Evolutionary conservation across 1,140 invertebrate genomes (phyloP).

Genomic region (Gryon sp.): DNA sequence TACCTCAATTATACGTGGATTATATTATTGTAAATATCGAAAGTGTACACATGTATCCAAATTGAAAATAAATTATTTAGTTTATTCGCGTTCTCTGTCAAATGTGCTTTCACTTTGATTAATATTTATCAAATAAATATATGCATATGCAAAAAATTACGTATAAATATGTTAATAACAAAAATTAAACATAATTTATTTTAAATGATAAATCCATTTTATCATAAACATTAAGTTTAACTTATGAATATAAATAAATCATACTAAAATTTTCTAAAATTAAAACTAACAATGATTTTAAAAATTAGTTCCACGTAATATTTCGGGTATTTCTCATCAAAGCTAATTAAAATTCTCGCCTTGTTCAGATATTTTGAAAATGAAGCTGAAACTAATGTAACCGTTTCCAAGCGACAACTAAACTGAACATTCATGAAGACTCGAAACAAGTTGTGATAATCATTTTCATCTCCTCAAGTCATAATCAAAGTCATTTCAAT

Average conservation of each 20-base stretch:
- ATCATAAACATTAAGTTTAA: too few relatives aligned
- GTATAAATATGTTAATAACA: too few relatives aligned
- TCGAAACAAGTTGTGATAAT: conserved; percentile 47
- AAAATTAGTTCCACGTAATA: too few relatives aligned
- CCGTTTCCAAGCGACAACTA: conserved; percentile 3
- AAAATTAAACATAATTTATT: too few relatives aligned
- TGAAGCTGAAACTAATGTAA: too few relatives aligned
- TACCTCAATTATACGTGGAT: conserved; percentile 44
- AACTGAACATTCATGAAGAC: conserved; percentile 11
- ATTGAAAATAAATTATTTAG: conserved; percentile 55
- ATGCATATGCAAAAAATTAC: conserved; percentile 3
- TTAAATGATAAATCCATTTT: too few relatives aligned
- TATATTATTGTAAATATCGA: conserved; percentile 42
- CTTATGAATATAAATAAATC: too few relatives aligned
- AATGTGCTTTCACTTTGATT: conserved; percentile 26
- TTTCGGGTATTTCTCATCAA: too few relatives aligned
- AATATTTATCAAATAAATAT: conserved; percentile 1
- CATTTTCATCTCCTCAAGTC: conserved; percentile 29
- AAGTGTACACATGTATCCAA: conserved; percentile 9
- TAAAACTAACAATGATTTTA: too few relatives aligned
- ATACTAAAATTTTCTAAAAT: too few relatives aligned
- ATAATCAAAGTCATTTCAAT: conserved; percentile 40
- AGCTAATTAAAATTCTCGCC: too few relatives aligned
- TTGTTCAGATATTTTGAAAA: too few relatives aligned
- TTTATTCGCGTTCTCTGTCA: conserved; percentile 3